Conservation (phyloP, 2,113 vertebrate species). For the Caranx melampygus region DNA sequence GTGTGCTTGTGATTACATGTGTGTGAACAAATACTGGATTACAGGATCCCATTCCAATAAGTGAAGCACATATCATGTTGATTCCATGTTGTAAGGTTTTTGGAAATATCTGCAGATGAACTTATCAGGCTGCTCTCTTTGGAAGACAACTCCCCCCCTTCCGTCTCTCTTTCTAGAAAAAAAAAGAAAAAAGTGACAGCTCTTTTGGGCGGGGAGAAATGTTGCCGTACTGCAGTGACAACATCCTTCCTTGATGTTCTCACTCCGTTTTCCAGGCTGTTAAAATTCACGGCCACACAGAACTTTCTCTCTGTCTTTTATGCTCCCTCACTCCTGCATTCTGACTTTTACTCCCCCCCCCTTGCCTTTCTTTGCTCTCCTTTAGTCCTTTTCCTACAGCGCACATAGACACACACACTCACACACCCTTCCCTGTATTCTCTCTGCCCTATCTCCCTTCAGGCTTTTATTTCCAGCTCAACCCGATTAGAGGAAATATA, state of each 20-base stretch:
- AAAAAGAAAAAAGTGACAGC: slow-evolving; percentile 24
- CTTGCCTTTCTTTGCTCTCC: slow-evolving; percentile 37
- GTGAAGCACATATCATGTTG: slow-evolving; percentile 21
- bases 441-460: slow-evolving; percentile 16
- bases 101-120: slow-evolving; percentile 24
- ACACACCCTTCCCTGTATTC: not conserved
- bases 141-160: slow-evolving; percentile 27
- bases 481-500: slow-evolving; percentile 34
- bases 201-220: slow-evolving; percentile 51
- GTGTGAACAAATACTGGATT: slow-evolving; percentile 21
- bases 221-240: slow-evolving; percentile 45
- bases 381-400: slow-evolving; percentile 1
- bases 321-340: slow-evolving; percentile 28
- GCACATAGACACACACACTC: slow-evolving; percentile 4
- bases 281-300: slow-evolving; percentile 65
- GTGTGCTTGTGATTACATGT: not conserved
- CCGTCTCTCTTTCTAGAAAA: slow-evolving; percentile 18
- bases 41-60: not conserved
- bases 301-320: slow-evolving; percentile 49
- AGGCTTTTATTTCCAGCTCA: slow-evolving; percentile 44
- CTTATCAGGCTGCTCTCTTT: slow-evolving; percentile 24
- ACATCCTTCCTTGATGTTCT: slow-evolving; percentile 53
- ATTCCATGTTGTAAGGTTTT: slow-evolving; percentile 30
- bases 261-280: slow-evolving; percentile 37
- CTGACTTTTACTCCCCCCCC: slow-evolving; percentile 33